Base-by-base conservation (phyloP, 2,113 vertebrate genomes). In the Coreoperca whiteheadi region DNA sequence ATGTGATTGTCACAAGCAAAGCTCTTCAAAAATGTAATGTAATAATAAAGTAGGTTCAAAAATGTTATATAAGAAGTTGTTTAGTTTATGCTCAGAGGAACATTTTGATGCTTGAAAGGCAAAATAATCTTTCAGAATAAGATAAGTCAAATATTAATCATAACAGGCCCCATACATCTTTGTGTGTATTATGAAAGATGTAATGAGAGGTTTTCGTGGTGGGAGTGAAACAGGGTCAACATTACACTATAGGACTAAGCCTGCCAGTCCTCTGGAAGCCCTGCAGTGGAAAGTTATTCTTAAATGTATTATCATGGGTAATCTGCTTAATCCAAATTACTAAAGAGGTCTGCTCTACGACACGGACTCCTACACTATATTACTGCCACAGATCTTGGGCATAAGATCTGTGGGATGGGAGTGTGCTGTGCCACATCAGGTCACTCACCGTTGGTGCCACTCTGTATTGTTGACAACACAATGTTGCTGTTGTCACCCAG, bases 231-330 rank as follows among this genome's bases (percentile, higher is more conserved):
- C 51, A 0, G 69, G 74, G 75, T 79, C 81, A 85, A 46, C 76
- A 57, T 87, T 77, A 63, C 56, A 75, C 56, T 82, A 51, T 48
- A 66, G 61, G 53, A n/a, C 74, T 88, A 53, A 87, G 81, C 79
- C 74, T 79, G 68, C 59, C 61, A 51, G 66, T 79, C 71, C 71
- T 74, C 74, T 75, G 83, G 82, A 92, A 89, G 88, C 75, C 79
- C 53, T 82, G 77, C 83, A 81, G 83, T 83, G 85, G 82, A 91
- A 90, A 89, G 88, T 92, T 93, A 87, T 92, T 95, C 89, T 90
- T 91, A 90, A 90, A 91, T 93, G 88, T 91, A 94, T 93, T 94
- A 92, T 91, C 82, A 91, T 90, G 89, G 85, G 88, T 95, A 93
- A 94, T 94, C 87, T 89, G 73, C 85, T 94, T 95, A 93, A 91